Conservation (phyloP, 2,888 invertebrate species). For the Rhamphomyia laevipes region DNA sequence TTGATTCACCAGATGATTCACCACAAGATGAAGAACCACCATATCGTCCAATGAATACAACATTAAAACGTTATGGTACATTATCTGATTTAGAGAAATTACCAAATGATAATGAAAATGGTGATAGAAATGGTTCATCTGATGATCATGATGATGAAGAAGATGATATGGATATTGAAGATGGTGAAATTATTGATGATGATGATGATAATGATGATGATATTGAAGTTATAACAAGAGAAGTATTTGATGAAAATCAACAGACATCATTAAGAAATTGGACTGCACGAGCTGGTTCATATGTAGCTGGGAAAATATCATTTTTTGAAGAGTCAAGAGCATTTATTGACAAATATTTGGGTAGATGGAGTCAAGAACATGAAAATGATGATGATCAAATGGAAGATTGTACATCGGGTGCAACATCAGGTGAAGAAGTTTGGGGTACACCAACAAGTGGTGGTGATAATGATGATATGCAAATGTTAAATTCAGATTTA, state of each 20-base stretch:
- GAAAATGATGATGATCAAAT: conserved; percentile 47
- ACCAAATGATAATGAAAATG: conserved; percentile 41
- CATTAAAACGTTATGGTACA: conserved; percentile 49
- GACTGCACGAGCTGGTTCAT: conserved; percentile 70
- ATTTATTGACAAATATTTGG: conserved; percentile 38
- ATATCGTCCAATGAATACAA: conserved; percentile 50
- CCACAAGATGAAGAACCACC: conserved; percentile 62
- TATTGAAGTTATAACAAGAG: conserved; percentile 21
- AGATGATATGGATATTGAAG: conserved; percentile 20
- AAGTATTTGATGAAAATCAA: conserved; percentile 16
- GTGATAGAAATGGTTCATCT: conserved; percentile 32
- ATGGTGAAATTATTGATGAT: conserved; percentile 17
- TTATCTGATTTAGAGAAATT: conserved; percentile 60
- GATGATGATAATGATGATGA: conserved; percentile 19
- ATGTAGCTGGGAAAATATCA: conserved; percentile 71
- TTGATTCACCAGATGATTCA: conserved; percentile 54
- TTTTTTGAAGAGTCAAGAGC: conserved; percentile 49
- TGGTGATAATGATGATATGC: conserved; percentile 66
- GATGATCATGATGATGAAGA: conserved; percentile 35
- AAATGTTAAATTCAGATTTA: conserved; percentile 52
- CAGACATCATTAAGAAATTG: conserved; percentile 42
- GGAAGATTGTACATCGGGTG: conserved; percentile 67
- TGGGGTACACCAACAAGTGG: conserved; percentile 86
- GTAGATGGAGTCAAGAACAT: conserved; percentile 42
- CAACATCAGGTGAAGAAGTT: conserved; percentile 73